Conservation (phyloP, 1,140 invertebrate species). For the Latrodectus geometricus region DNA sequence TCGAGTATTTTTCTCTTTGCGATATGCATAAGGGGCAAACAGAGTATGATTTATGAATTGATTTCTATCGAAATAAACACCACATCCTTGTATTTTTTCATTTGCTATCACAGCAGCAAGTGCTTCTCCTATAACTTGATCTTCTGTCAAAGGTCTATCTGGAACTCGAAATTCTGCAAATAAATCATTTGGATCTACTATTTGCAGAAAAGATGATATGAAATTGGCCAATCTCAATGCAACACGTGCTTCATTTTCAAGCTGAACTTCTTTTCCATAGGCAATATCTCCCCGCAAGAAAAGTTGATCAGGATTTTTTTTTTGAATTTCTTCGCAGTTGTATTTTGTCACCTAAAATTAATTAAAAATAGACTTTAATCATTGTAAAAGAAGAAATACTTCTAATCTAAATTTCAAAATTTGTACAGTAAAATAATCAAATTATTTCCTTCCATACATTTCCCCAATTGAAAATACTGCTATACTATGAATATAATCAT, state of each 20-base stretch:
- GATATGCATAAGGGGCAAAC: constrained; percentile 96
- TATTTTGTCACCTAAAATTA: constrained; percentile 26
- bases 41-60: constrained; percentile 88
- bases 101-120: constrained; percentile 90
- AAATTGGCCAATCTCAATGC: constrained; percentile 90
- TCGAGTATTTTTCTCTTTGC: constrained; percentile 82
- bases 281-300: constrained; percentile 84
- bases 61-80: constrained; percentile 94
- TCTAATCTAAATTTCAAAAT: not conserved
- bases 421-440: too few species aligned
- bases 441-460: too few species aligned
- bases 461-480: too few species aligned
- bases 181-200: constrained; percentile 92
- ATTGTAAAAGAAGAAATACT: not conserved
- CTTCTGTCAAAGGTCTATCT: constrained; percentile 88
- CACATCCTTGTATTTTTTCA: constrained; percentile 88
- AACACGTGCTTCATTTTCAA: constrained; percentile 95
- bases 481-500: too few species aligned
- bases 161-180: constrained; percentile 89
- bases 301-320: constrained; percentile 77
- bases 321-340: constrained; percentile 62
- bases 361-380: constrained; percentile 1
- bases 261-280: constrained; percentile 87
- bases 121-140: constrained; percentile 95
- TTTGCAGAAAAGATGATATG: constrained; percentile 74